Evolutionary conservation across 2,113 vertebrate species (phyloP).

Genomic region (Steatornis caripensis): DNA sequence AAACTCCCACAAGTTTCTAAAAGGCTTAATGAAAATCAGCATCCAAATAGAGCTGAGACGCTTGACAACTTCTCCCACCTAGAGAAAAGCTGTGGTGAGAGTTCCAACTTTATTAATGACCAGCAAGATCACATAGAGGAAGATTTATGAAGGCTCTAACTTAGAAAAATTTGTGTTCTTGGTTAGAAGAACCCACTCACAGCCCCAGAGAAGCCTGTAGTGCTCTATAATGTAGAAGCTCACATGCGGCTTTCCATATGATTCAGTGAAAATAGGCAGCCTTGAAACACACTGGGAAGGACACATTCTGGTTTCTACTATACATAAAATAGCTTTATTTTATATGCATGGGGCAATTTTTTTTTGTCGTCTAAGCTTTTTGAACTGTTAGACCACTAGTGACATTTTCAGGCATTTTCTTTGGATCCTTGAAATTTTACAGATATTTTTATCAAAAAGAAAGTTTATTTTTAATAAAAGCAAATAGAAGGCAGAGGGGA

Average conservation of each 20-base stretch:
- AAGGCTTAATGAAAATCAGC: neutral
- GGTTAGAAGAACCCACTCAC: neutral
- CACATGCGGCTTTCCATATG: rapidly evolving
- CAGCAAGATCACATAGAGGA: rapidly evolving
- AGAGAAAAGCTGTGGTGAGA: neutral
- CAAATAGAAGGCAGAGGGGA: rapidly evolving
- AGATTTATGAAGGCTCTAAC: neutral
- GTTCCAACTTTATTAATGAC: neutral
- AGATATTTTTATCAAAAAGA: neutral
- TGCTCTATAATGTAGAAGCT: neutral
- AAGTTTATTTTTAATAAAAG: neutral
- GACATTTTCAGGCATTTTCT: neutral
- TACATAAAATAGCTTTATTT: neutral
- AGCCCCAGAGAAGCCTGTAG: neutral
- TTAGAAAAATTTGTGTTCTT: neutral
- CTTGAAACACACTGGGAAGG: neutral
- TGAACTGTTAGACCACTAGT: neutral
- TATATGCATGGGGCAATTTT: neutral
- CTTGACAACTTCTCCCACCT: neutral
- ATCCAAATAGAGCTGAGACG: neutral
- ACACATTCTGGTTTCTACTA: neutral
- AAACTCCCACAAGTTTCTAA: neutral
- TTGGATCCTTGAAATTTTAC: neutral
- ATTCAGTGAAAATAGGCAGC: neutral
- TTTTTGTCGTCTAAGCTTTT: neutral